phyloP scores from a whole-genome alignment of 2,888 invertebrate genomes.

The Spodoptera exigua region DNA sequence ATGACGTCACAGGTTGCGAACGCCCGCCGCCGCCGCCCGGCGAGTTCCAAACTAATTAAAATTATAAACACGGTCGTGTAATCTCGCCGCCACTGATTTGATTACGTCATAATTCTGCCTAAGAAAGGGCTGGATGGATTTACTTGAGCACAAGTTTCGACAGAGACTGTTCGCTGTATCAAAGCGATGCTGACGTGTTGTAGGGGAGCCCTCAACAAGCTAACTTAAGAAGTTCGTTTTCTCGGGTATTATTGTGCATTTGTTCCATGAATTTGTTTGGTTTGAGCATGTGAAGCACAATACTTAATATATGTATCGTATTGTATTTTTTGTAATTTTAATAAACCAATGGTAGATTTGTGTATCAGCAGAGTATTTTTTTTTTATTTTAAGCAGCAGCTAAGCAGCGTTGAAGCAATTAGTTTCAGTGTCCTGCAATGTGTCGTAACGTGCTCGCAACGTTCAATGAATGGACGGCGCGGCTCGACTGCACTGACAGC shows the following conservation, averaged over 20 bases:
- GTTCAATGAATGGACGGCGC: slow-evolving; percentile 21
- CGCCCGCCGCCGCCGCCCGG: slow-evolving; percentile 6
- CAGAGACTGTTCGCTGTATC: slow-evolving; percentile 23
- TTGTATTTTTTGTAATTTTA: no score
- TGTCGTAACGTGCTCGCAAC: slow-evolving; percentile 28
- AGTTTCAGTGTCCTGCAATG: slow-evolving; percentile 44
- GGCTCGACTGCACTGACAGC: slow-evolving; percentile 40
- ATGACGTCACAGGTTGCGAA: slow-evolving; percentile 45
- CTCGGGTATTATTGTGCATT: no score
- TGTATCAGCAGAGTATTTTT: not conserved
- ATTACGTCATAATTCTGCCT: slow-evolving; percentile 63
- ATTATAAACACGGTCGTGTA: slow-evolving; percentile 68
- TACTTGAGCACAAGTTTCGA: slow-evolving; percentile 40
- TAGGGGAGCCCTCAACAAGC: slow-evolving; percentile 2
- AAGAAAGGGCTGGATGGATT: slow-evolving; percentile 52
- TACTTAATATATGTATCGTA: no score
- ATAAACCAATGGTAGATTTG: no score
- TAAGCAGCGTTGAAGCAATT: slow-evolving; percentile 24
- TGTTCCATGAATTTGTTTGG: no score
- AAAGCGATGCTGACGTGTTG: slow-evolving; percentile 18
- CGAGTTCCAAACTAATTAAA: slow-evolving; percentile 67
- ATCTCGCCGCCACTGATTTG: slow-evolving; percentile 60
- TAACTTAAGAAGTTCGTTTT: not conserved
- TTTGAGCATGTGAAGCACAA: no score
- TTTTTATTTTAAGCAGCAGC: slow-evolving; percentile 26